Evolutionary conservation across 2,113 vertebrate genomes (phyloP), one percentile per base, ranked within the genome.

Genomic region (Rhinopomastus cyanomelas): DNA sequence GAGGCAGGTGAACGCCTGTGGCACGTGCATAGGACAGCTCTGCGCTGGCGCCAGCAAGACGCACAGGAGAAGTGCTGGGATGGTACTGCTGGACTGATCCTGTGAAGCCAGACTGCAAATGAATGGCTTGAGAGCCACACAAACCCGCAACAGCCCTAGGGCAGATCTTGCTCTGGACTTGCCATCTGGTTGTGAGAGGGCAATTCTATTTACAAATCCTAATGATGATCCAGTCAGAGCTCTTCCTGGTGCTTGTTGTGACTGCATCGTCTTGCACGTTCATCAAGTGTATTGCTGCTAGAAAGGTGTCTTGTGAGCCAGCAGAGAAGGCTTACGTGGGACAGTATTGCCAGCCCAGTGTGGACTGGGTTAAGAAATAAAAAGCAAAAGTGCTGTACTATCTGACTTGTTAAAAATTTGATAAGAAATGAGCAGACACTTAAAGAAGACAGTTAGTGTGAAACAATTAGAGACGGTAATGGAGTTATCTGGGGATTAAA

Each of bases 181-280:
- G 21, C 23, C 16, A 80, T 51, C 57, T 59, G 11, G 12, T 37
- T 20, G 21, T 18, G 39, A 27, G 42, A 49, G 20, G n/a, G 22
- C 36, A 82, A 61, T 8, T 83, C 67, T 30, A 22, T 19, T 18
- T 73, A 8, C 21, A 34, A 29, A 22, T 69, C 51, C 46, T 53
- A 1, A 25, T n/a, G 32, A 57, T 73, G 46, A 23, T 36, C 11
- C 10, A 0, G 0, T 60, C 57, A 27, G 51, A 79, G 27, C 25
- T 67, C 30, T 46, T 77, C 27, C 36, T 39, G 36, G 51, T 16
- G 3, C 21, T 39, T 5, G 19, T 19, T 36, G 42, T 2, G 2
- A 25, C 60, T 81, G 52, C 57, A 51, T 32, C 37, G 1, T 44
- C 21, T 44, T 67, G n/a, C 22, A 36, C 0, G 0, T 71, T 52